Evolutionary conservation across 2,797 vertebrate genomes (phyloP).

Genomic region (Vultur gryphus): DNA sequence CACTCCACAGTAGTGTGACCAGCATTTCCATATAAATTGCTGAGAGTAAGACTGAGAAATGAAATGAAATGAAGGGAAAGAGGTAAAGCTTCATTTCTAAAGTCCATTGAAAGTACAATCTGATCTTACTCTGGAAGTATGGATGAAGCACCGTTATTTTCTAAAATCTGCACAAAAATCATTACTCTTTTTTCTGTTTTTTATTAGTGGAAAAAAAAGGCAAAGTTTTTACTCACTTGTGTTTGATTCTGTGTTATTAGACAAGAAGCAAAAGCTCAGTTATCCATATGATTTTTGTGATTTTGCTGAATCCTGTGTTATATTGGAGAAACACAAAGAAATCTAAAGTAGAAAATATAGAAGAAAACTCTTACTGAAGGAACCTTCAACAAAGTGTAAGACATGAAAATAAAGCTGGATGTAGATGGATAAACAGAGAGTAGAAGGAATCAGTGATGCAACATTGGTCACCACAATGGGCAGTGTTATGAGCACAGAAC

Average conservation of each 20-base stretch:
- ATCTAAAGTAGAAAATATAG: neutral
- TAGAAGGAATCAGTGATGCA: neutral
- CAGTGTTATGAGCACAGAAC: neutral
- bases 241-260: neutral
- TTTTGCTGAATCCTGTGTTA: neutral
- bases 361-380: neutral
- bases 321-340: neutral
- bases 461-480: neutral
- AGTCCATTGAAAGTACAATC: neutral
- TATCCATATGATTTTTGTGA: neutral
- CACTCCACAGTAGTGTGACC: neutral
- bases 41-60: neutral
- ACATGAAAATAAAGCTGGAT: neutral
- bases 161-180: neutral
- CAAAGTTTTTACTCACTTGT: neutral
- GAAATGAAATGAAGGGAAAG: neutral
- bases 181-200: neutral
- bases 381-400: neutral
- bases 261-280: neutral
- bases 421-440: neutral
- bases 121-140: neutral
- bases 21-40: neutral
- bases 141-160: neutral
- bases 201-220: neutral
- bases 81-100: neutral